phyloP scores from a whole-genome alignment of 64 coral and sea anemone genomes.

The Montipora cactus region DNA sequence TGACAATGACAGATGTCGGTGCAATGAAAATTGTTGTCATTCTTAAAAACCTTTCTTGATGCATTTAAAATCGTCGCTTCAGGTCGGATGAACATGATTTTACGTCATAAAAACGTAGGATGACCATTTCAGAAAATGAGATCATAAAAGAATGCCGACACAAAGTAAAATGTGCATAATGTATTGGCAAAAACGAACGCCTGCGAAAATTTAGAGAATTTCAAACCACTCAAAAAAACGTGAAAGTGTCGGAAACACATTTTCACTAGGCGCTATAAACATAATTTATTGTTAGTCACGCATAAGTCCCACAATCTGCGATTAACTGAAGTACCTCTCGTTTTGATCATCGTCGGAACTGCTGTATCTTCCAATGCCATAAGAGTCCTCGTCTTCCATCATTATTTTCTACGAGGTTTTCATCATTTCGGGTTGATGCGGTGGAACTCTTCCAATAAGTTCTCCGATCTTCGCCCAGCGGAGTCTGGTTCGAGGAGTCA shows the following conservation, averaged over 20 bases:
- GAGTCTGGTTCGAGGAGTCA: conserved; percentile 7
- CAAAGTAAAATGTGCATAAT: background rate
- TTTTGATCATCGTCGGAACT: conserved; percentile 82
- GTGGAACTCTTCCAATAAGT: background rate
- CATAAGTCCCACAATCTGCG: conserved; percentile 14
- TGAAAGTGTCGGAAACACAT: background rate
- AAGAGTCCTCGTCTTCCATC: conserved; percentile 65
- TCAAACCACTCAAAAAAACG: background rate
- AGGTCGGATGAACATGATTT: background rate
- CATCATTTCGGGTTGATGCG: conserved; percentile 29
- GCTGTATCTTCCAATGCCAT: conserved; percentile 79
- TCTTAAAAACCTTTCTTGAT: background rate
- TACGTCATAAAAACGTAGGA: conserved; percentile 10
- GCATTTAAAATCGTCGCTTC: background rate
- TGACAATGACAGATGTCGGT: background rate
- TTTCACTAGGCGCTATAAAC: conserved; percentile 14
- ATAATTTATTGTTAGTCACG: background rate
- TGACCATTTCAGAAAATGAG: background rate
- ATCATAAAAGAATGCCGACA: background rate
- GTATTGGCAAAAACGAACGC: background rate
- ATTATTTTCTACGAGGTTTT: conserved; percentile 61
- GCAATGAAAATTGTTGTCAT: conserved; percentile 15
- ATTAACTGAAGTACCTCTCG: conserved; percentile 62
- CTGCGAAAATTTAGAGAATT: background rate
- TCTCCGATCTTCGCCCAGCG: background rate